Percentiles rank a stretch among this genome's conserved stretches.
Evolutionary conservation across 2,113 vertebrate species (phyloP).

Genomic region (Burhinus oedicnemus): DNA sequence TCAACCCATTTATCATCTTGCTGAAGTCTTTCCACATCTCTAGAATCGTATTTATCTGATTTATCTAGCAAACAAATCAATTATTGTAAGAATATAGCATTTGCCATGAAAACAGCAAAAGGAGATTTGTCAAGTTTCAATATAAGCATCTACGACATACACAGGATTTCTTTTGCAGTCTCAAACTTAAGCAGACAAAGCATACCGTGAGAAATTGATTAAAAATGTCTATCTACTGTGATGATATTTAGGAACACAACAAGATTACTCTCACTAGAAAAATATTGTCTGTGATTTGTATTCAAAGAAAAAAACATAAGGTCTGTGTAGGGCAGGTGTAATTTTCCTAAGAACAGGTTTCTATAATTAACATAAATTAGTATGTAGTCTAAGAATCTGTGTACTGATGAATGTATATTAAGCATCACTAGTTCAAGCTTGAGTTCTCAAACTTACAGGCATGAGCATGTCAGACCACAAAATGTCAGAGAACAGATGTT

Average conservation of each 20-base stretch:
- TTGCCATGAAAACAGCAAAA: background rate
- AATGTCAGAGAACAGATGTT: background rate
- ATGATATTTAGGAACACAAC: background rate
- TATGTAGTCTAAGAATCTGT: background rate
- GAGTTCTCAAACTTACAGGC: background rate
- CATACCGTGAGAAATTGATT: background rate
- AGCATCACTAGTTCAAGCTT: background rate
- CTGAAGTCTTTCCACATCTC: constrained; percentile 90
- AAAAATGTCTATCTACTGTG: background rate
- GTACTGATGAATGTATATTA: background rate
- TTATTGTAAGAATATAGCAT: background rate
- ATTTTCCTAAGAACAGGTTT: background rate
- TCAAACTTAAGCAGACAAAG: background rate
- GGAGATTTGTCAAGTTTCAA: background rate
- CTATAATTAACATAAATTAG: background rate
- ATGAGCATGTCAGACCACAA: background rate
- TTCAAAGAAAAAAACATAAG: background rate
- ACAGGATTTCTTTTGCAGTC: background rate
- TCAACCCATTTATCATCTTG: constrained; percentile 87
- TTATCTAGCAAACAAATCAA: constrained; percentile 77
- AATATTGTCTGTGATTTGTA: background rate
- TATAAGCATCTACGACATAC: background rate
- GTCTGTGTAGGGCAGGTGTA: background rate
- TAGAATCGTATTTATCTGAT: constrained; percentile 88
- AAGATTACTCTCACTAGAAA: background rate